Base-by-base conservation (phyloP, 1,140 invertebrate species). In the Anastrepha obliqua region DNA sequence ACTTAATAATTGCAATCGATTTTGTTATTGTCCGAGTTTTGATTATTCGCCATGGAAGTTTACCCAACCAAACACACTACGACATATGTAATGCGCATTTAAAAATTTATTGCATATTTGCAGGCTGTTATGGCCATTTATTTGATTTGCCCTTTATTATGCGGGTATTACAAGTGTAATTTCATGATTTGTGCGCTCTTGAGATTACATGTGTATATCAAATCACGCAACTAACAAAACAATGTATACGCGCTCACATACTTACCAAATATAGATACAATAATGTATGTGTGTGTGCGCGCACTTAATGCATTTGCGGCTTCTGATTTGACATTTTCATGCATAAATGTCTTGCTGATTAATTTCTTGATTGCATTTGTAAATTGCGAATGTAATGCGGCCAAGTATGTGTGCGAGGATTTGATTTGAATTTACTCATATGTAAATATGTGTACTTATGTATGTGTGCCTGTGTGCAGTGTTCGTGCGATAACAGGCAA, bases 91-190 rank as follows among this genome's bases (percentile, higher is more conserved):
- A 11, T 9, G 29, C 64, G 39, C 7, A 67, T 67, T 67, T 67
- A 11, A n/a, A 74, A 74, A 74, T 74, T 74, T 42, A 74, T 47
- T 74, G 67, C 67, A 74, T 74, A 74, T 74, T 74, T 74, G 39
- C 13, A 74, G 67, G 67, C 67, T 42, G 42, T 74, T 74, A 44
- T 74, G 67, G 67, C 44, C 67, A 29, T 20, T 67, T 67, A 67
- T 67, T 67, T 67, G 64, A 67, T 67, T 67, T 67, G 64, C 39
- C 64, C 64, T 67, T 67, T 13, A 67, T 67, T 29, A 39, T 11
- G 13, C 8, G 20, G 20, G 64, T 42, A 39, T 67, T 67, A 67
- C 64, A 67, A 67, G 64, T 67, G 64, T 67, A 67, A 67, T 67
- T 13, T 29, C 0, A 39, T 67, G 64, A 29, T 42, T 67, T 42